phyloP scores from a whole-genome alignment of 2,797 vertebrate genomes.

The Champsocephalus gunnari region DNA sequence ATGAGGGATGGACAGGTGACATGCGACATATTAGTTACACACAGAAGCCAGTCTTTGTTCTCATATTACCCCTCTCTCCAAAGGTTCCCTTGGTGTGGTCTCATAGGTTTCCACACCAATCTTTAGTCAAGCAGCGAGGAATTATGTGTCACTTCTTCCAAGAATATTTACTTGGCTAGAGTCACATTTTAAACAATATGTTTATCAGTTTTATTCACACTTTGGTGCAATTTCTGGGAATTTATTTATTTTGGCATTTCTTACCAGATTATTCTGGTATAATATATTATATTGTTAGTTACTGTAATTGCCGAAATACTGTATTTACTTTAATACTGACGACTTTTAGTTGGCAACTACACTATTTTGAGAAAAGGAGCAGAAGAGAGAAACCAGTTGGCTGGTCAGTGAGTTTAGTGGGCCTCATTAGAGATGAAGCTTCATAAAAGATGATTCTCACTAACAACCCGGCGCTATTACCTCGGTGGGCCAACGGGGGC shows the following conservation, averaged over 20 bases:
- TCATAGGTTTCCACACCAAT: background rate
- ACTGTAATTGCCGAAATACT: background rate
- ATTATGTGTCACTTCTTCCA: background rate
- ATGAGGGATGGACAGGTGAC: background rate
- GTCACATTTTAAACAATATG: background rate
- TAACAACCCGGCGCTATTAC: conserved; percentile 55
- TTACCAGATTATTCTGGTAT: background rate
- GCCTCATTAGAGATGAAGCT: conserved; percentile 73
- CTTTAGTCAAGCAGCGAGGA: too few species aligned
- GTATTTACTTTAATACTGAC: background rate
- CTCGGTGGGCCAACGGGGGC: conserved; percentile 31
- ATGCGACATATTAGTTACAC: conserved; percentile 11
- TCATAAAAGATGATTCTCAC: conserved; percentile 61
- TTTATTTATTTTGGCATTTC: background rate
- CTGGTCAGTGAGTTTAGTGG: conserved; percentile 60
- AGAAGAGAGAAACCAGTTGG: conserved; percentile 55
- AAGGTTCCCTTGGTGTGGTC: conserved; percentile 8
- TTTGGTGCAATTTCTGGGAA: background rate
- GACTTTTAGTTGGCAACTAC: background rate
- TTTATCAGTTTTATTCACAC: background rate
- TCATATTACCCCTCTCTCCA: background rate
- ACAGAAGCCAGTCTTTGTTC: background rate
- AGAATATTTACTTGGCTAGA: conserved; percentile 4
- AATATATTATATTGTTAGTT: background rate
- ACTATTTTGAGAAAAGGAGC: conserved; percentile 13